These are phyloP conservation scores for Brassicogethes aeneus DNA, from an alignment of 2,888 invertebrate species.

Conservation along the genomic window DNA sequence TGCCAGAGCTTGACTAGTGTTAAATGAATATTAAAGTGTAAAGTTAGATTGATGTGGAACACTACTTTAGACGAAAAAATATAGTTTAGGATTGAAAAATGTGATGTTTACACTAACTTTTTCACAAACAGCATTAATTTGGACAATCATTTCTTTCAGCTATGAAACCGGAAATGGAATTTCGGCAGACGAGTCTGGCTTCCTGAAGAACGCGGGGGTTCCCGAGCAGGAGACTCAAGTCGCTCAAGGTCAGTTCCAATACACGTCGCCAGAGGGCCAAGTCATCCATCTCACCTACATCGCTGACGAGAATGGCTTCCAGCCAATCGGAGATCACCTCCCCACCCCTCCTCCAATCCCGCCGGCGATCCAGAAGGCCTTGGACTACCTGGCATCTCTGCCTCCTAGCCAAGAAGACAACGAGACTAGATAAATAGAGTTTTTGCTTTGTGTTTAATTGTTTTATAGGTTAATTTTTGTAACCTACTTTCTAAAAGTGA, in stretches of 20 bases:
- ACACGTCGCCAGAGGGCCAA: slow-evolving; percentile 24
- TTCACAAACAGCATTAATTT: no score
- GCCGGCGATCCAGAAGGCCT: slow-evolving; percentile 54
- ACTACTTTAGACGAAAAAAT: no score
- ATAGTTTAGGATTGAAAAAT: no score
- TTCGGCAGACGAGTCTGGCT: slow-evolving; percentile 34
- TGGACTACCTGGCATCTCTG: slow-evolving; percentile 43
- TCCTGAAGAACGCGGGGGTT: slow-evolving; percentile 23
- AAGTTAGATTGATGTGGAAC: no score
- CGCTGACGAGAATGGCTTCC: slow-evolving; percentile 72
- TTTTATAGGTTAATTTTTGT: no score
- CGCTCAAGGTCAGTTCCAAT: slow-evolving; percentile 18
- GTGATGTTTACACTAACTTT: no score
- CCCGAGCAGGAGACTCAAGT: slow-evolving; percentile 17
- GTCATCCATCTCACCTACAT: slow-evolving; percentile 49
- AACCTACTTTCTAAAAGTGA: no score
- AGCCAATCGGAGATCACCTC: slow-evolving; percentile 66
- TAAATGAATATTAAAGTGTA: no score
- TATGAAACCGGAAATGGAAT: slow-evolving; percentile 48
- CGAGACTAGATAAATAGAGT: background rate
- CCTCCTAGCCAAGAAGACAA: slow-evolving; percentile 53
- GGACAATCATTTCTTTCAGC: slow-evolving; percentile 10
- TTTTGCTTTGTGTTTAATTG: no score
- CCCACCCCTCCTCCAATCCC: slow-evolving; percentile 71
- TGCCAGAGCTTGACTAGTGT: no score